Percentiles rank a stretch among this genome's conserved stretches.
These are phyloP conservation scores for Drosophila bocki DNA, from an alignment of 1,140 invertebrate genomes.

Conservation along the genomic window DNA sequence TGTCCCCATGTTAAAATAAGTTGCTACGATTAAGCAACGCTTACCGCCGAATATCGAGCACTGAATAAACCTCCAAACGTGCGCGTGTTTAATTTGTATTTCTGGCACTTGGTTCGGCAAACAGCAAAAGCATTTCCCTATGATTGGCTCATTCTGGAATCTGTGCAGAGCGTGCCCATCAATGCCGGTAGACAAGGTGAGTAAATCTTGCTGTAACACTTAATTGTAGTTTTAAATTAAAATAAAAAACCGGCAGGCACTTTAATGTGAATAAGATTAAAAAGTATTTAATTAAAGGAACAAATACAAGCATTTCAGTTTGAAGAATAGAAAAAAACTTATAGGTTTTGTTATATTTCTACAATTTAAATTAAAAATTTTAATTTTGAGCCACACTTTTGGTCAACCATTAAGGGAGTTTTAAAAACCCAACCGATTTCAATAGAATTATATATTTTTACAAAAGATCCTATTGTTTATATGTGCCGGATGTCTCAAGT, in stretches of 20 bases:
- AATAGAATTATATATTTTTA: neutral
- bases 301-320: too few relatives aligned
- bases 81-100: constrained; percentile 71
- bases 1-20: constrained; percentile 26
- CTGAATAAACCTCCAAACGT: constrained; percentile 43
- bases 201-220: neutral
- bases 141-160: constrained; percentile 98
- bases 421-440: neutral
- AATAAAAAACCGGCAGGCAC: neutral
- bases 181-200: constrained; percentile 97
- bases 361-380: too few relatives aligned
- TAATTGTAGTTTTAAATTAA: neutral
- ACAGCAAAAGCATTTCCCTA: constrained; percentile 86
- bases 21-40: constrained; percentile 56
- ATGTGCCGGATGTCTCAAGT: neutral
- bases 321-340: too few relatives aligned
- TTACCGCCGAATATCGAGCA: constrained; percentile 22
- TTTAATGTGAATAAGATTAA: neutral
- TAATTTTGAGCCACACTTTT: too few relatives aligned
- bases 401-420: neutral
- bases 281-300: neutral
- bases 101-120: constrained; percentile 63
- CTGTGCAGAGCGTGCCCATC: constrained; percentile 96
- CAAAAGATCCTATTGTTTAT: constrained; percentile 1
- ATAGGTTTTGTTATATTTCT: too few relatives aligned